These are phyloP conservation scores for Tetragonisca angustula DNA, from an alignment of 2,888 invertebrate species.

Conservation along the genomic window DNA sequence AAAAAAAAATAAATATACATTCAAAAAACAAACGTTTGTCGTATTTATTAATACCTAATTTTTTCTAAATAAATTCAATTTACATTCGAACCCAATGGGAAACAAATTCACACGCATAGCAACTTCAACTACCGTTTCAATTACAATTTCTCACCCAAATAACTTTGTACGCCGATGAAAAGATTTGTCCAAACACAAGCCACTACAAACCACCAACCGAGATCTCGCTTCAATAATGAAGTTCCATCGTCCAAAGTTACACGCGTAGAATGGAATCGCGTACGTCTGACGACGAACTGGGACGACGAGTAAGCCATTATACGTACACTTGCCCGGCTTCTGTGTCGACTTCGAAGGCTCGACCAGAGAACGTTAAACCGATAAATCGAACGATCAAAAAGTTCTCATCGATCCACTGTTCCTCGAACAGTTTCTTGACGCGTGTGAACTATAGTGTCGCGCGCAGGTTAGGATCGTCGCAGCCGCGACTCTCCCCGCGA, in stretches of 20 bases:
- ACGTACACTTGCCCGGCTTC: conserved; percentile 71
- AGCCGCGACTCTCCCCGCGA: background rate
- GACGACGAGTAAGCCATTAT: conserved; percentile 20
- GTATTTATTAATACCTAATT: too few species aligned
- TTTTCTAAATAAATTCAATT: too few species aligned
- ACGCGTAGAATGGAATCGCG: background rate
- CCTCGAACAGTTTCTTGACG: background rate
- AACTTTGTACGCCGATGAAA: background rate
- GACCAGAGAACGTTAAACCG: conserved; percentile 25
- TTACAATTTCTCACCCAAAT: background rate
- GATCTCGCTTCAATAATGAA: background rate
- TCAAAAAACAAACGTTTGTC: too few species aligned
- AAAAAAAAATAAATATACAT: too few species aligned
- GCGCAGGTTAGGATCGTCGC: background rate
- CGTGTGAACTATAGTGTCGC: background rate
- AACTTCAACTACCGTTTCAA: background rate
- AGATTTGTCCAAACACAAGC: background rate
- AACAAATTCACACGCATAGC: too few species aligned
- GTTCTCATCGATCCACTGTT: conserved; percentile 11
- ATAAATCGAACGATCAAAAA: conserved; percentile 22
- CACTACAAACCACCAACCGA: too few species aligned
- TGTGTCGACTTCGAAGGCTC: conserved; percentile 47
- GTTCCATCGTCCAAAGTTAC: background rate
- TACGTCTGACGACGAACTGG: background rate
- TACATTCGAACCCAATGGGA: too few species aligned